Conservation (phyloP, 1,140 invertebrate species). For the Calliphora vicina region DNA sequence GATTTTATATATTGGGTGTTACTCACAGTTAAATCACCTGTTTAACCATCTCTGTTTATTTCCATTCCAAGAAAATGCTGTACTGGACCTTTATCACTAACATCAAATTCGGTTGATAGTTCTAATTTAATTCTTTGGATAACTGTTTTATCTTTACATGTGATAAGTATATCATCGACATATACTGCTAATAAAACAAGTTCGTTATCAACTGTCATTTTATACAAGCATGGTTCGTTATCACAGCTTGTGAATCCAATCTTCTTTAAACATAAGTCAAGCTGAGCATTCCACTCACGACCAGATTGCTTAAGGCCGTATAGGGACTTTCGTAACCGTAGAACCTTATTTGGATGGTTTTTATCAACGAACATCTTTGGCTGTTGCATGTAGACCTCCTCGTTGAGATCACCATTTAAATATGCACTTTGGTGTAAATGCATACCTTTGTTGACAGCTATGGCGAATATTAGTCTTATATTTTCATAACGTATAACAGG, state of each 20-base stretch:
- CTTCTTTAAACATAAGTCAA: not conserved
- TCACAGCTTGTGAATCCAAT: constrained; percentile 14
- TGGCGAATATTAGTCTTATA: constrained; percentile 49
- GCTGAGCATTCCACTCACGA: constrained; percentile 45
- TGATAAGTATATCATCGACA: not conserved
- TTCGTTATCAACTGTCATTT: not conserved
- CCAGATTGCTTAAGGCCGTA: constrained; percentile 30
- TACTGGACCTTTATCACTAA: too few species aligned
- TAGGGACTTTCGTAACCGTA: not conserved
- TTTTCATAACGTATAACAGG: constrained; percentile 55
- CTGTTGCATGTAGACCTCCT: too few species aligned
- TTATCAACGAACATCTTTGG: too few species aligned
- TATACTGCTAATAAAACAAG: not conserved
- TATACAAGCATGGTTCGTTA: constrained; percentile 5
- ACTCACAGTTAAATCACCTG: too few species aligned
- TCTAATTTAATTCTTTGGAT: too few species aligned
- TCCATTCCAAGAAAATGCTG: too few species aligned
- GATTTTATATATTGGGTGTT: not conserved
- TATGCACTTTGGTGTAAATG: constrained; percentile 36
- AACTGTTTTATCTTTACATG: too few species aligned
- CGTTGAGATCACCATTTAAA: too few species aligned
- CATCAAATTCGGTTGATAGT: too few species aligned
- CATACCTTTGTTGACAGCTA: constrained; percentile 20
- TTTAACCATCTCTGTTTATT: too few species aligned
- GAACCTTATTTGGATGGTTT: too few species aligned